Base-by-base conservation (phyloP, 1,140 invertebrate genomes). In the Dermatophagoides farinae region DNA sequence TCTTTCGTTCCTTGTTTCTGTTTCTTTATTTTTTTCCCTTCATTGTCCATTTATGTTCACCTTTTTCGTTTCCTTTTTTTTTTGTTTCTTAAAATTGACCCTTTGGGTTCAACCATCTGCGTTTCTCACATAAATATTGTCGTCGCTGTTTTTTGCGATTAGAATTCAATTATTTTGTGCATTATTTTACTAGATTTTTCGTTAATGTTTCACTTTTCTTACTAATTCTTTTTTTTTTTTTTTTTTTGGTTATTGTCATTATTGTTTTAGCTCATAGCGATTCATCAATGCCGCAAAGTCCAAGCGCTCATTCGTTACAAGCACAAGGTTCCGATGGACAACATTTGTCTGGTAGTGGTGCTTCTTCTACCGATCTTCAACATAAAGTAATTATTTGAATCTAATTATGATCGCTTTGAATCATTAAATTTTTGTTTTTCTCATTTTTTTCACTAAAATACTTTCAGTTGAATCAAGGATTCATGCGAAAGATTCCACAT, bases 401-500 rank as follows among this genome's bases (percentile, higher is more conserved):
- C 50, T 11, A 16, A 12, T 62, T 62, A 23, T 50, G 10, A 31
- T 53, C 39, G 43, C 9, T 18, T 22, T 11, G 25, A 12, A 40
- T 46, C 25, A 16, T 43, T 9, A 40, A 23, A 10, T 12, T 23
- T n/a, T 11, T 0, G 10, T 39, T 63, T 16, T 63, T 20, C 39
- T 16, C 20, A 1, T 57, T 1, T 22, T 14, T 57, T 31, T 57
- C 10, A 12, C n/a, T n/a, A n/a, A n/a, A n/a, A n/a, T n/a, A n/a
- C n/a, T n/a, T 16, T 64, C 77, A 88, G 79, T 77, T 80, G 50
- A 96, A 97, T 72, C 83, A 82, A 54, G 80, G 91, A 67, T 97
- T 97, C 67, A 91, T 96, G 88, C 79, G 86, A 44, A 97, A 97
- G 77, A 91, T 98, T 68, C 93, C 92, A n/a, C 79, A 80, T 0